Evolutionary conservation across 2,888 invertebrate species (phyloP), one percentile per base, ranked within the genome.

Genomic region (Ypsolopha sequella): DNA sequence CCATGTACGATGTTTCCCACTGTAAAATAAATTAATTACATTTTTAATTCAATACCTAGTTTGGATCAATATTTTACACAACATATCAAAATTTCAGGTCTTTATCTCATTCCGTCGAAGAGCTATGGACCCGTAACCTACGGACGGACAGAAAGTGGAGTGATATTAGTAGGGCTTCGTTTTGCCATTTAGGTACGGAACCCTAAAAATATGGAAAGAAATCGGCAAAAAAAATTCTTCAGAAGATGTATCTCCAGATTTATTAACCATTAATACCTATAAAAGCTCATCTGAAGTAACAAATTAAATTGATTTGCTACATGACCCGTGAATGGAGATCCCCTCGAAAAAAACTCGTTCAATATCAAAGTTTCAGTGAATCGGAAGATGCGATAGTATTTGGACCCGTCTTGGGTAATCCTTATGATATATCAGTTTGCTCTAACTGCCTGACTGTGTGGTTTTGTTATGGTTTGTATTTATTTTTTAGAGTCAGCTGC

Each of bases 241-340:
- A 47, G 36, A n/a, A 38, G 41, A 48, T 36, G 24, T 14, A 47
- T 48, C 54, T 51, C 47, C 49, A 47, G 52, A 55, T 53, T 24
- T 54, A 53, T 50, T 38, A 53, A 53, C 56, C 53, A 54, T 11
- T 44, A 51, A 36, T 56, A 56, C 58, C 56, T 48, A 49, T 50
- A 55, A 56, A 52, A 56, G 34, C 44, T 51, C 11, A 14, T 13
- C 36, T 33, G 48, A 53, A 49, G 51, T 36, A 52, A 56, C 53
- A 54, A 45, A 55, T 52, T 50, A 61, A 65, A 69, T 72, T 63
- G 67, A 65, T 52, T 51, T 51, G 51, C 63, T 61, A 57, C 62
- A 77, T 76, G 76, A 65, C 64, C 69, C 73, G 77, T 78, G 65
- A 81, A 73, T 66, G 57, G 60, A 65, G 77, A 75, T 79, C 77